A percentile compares a stretch with the other conserved stretches of the same genome.
phyloP scores from a whole-genome alignment of 2,888 invertebrate species.

The Yponomeuta evonymella region DNA sequence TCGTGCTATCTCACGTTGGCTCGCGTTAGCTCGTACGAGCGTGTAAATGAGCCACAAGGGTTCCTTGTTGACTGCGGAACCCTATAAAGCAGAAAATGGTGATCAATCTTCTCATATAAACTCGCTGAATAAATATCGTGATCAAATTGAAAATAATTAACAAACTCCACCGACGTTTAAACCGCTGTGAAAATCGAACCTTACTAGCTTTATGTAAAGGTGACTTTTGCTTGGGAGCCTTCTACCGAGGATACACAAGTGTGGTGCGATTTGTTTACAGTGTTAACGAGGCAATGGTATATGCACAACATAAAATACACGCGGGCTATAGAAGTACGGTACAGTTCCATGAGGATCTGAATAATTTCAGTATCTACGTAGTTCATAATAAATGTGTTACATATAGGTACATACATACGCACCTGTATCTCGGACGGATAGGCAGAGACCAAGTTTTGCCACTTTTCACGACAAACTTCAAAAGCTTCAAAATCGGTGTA shows the following conservation, averaged over 20 bases:
- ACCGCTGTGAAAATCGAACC: background rate
- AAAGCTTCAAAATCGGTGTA: too few species aligned
- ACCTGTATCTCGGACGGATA: too few species aligned
- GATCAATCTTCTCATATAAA: background rate
- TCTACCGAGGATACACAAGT: background rate
- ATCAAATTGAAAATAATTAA: background rate
- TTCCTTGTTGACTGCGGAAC: too few species aligned
- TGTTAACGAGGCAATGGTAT: background rate
- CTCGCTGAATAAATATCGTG: background rate
- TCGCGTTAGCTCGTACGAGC: too few species aligned
- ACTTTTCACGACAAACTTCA: too few species aligned
- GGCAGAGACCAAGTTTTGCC: too few species aligned
- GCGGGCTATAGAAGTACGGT: background rate
- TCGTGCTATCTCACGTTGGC: too few species aligned
- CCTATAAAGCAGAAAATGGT: background rate
- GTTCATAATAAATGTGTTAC: too few species aligned
- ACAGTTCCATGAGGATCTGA: background rate
- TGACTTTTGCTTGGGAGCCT: background rate
- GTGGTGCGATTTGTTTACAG: constrained; percentile 1
- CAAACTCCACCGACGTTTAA: background rate
- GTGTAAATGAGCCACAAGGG: too few species aligned
- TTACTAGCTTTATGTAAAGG: background rate
- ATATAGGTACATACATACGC: too few species aligned
- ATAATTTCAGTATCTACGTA: background rate
- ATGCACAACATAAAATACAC: background rate